Base-by-base conservation (phyloP, 2,797 vertebrate genomes). In the Esox lucius region DNA sequence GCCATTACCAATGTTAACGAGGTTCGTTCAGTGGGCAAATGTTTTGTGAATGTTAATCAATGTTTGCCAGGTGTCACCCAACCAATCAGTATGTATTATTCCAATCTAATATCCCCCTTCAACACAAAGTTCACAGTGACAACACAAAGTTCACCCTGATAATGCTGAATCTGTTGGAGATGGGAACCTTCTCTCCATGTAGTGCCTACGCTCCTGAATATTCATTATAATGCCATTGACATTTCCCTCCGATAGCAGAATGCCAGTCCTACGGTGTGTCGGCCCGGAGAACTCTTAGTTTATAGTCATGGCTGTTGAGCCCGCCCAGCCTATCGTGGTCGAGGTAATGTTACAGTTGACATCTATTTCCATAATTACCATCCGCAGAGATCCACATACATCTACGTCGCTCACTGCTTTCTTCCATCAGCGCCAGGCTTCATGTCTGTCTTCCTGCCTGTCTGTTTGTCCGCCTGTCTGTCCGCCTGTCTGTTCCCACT, bases 1-100 rank as follows among this genome's bases (percentile, higher is more conserved):
- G 66, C 35, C 66, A 46, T n/a, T 68, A 11, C 22, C n/a, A 35
- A 39, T 22, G 19, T 19, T 22, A 68, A 68, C 35, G 3, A 42
- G 66, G n/a, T 68, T 22, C 5, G 66, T 42, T 13, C 8, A 7
- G 33, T 42, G 35, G 22, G 66, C n/a, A 68, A 68, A 68, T 22
- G 28, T 31, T 31, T 28, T 16, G 62, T 28, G 35, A 68, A 22
- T 8, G 66, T 68, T 59, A n/a, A 59, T 59, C 24, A 64, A 64
- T 4, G 61, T 26, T 5, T 64, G 4, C 22, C 26, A 28, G 26
- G 61, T 64, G 61, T 26, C 26, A 28, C 11, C 13, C 12, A 64
- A 28, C 12, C 5, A 24, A 64, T 64, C 26, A 64, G 11, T 26
- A 19, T 78, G 74, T 80, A 75, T 80, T 76, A 73, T 64, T 62